Conservation (phyloP, 2,888 invertebrate genomes). For the Acheta domesticus region DNA sequence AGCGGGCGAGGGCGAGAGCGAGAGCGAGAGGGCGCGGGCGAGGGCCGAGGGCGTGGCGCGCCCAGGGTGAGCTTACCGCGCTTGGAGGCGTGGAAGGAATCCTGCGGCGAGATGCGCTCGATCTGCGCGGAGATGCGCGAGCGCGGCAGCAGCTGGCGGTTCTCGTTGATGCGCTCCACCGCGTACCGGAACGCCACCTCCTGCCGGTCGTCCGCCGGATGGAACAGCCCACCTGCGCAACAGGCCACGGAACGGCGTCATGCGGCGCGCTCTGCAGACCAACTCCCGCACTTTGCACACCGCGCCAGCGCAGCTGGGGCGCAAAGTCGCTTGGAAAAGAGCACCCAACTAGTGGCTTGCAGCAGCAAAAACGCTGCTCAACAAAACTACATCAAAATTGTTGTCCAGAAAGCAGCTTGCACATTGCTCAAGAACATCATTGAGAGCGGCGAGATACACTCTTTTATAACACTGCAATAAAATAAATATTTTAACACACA, state of each 20-base stretch:
- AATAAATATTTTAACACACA: too few species aligned
- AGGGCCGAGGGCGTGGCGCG: too few species aligned
- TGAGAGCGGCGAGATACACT: too few species aligned
- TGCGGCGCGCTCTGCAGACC: not conserved
- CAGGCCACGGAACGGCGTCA: not conserved
- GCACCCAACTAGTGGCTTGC: too few species aligned
- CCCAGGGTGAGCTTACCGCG: slow-evolving; percentile 62
- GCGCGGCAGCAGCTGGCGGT: slow-evolving; percentile 74
- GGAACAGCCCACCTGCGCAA: slow-evolving; percentile 76
- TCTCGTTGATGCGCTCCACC: slow-evolving; percentile 83
- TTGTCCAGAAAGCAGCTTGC: too few species aligned
- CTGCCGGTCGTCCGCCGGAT: slow-evolving; percentile 81
- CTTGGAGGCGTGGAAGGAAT: slow-evolving; percentile 92
- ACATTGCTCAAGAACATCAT: too few species aligned
- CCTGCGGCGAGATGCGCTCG: slow-evolving; percentile 83
- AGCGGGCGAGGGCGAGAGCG: too few species aligned
- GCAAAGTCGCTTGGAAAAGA: too few species aligned
- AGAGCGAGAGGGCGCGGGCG: too few species aligned
- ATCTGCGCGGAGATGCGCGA: slow-evolving; percentile 87
- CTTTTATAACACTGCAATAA: too few species aligned
- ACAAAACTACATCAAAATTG: too few species aligned
- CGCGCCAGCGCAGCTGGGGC: slow-evolving; percentile 28
- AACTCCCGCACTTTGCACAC: not conserved
- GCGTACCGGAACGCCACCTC: slow-evolving; percentile 91
- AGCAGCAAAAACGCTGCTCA: too few species aligned